Percentiles rank a stretch among this genome's conserved stretches.
Evolutionary conservation across 1,140 invertebrate species (phyloP).

Genomic region (Panagrolaimus sp.): DNA sequence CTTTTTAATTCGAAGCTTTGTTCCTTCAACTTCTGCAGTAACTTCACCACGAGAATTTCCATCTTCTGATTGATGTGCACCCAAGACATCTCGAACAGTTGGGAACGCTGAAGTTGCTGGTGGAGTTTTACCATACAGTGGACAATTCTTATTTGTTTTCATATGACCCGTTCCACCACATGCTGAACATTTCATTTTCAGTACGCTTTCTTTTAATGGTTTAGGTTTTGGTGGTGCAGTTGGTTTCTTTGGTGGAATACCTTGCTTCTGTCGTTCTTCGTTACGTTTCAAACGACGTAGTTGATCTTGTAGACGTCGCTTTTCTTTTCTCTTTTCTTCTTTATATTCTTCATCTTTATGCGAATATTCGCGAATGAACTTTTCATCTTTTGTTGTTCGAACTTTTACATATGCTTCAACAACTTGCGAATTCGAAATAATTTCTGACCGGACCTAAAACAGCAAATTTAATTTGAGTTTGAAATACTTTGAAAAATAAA

Average conservation of each 20-base stretch:
- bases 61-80: background rate
- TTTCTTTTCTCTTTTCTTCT: slow-evolving; percentile 85
- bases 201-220: slow-evolving; percentile 59
- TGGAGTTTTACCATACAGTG: slow-evolving; percentile 69
- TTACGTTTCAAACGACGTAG: slow-evolving; percentile 80
- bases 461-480: too few species aligned
- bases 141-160: slow-evolving; percentile 92
- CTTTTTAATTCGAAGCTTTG: slow-evolving; percentile 15
- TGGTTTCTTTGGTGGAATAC: slow-evolving; percentile 28
- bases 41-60: background rate
- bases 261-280: slow-evolving; percentile 70
- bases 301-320: slow-evolving; percentile 90
- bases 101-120: slow-evolving; percentile 49
- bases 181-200: slow-evolving; percentile 79
- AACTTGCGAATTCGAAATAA: slow-evolving; percentile 81
- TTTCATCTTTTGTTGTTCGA: slow-evolving; percentile 84
- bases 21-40: slow-evolving; percentile 43
- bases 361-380: slow-evolving; percentile 68
- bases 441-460: slow-evolving; percentile 68
- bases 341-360: slow-evolving; percentile 58
- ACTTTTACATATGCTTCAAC: slow-evolving; percentile 96
- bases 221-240: slow-evolving; percentile 33
- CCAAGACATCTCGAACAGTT: slow-evolving; percentile 42
- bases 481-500: too few species aligned
- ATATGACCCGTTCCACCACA: slow-evolving; percentile 77